Base-by-base conservation (phyloP, 2,113 vertebrate genomes). In the Talpa occidentalis region DNA sequence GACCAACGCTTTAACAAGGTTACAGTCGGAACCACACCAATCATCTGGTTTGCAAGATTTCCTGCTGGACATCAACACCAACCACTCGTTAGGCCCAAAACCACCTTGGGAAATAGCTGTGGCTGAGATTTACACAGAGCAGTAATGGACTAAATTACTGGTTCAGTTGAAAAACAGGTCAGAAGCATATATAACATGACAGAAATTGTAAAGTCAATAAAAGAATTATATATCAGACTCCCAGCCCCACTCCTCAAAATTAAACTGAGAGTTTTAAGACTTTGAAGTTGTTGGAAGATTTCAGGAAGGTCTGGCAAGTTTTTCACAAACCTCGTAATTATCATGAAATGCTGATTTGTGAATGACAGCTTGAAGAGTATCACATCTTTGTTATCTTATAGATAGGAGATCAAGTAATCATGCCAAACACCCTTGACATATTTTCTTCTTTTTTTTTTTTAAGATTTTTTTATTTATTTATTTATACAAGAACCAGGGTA, bases 31-130 rank as follows among this genome's bases (percentile, higher is more conserved):
- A 94, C 94, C 86, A 92, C 93, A 94, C 94, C 87, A 95, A 93
- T 93, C 96, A 80, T 95, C 89, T 94, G 95, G 94, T 94, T 95
- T 91, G 73, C 78, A 92, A 59, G 74, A 86, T 70, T 96, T 95
- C 91, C 94, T 70, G 89, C 93, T 89, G 95, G 88, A 96, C 94
- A 96, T 95, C 81, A 95, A 96, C 95, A 92, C 59, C 87, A 90
- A 94, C 97, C 96, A 92, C 92, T 95, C 37, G 17, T 90, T 90
- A 95, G 86, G 94, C 82, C 88, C 91, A 32, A 96, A 96, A 93
- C 96, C 91, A 96, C 95, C 94, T 86, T 97, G 96, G 94, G 91
- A 97, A 96, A 97, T 81, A 96, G 95, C 82, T 96, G 95, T 96
- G 96, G 95, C 90, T 86, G 90, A 95, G 94, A 93, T 90, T 96